Conservation (phyloP, 1,140 invertebrate genomes). For the Dreissena rostriformis region DNA sequence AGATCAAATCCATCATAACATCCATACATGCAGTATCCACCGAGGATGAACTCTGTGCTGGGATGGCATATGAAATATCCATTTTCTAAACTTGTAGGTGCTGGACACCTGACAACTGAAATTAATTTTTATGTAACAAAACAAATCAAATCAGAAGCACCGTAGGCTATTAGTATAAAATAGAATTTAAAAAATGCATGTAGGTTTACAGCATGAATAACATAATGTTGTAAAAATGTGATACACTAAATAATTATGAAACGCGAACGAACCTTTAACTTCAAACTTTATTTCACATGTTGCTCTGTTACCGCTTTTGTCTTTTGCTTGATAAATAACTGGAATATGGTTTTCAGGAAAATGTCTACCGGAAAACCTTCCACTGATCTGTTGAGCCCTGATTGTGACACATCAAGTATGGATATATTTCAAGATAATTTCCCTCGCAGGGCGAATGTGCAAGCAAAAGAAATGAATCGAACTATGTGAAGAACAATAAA, state of each 20-base stretch:
- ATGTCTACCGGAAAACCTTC: neutral
- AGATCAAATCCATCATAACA: slow-evolving; percentile 46
- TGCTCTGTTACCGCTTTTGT: slow-evolving; percentile 12
- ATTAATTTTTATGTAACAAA: too few species aligned
- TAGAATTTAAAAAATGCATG: too few species aligned
- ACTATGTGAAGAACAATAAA: too few species aligned
- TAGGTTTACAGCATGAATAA: too few species aligned
- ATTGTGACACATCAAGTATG: too few species aligned
- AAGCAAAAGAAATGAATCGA: too few species aligned
- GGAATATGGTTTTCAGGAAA: neutral
- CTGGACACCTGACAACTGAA: slow-evolving; percentile 25
- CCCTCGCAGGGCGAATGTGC: too few species aligned
- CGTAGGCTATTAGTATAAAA: too few species aligned
- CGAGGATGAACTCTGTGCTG: slow-evolving; percentile 10
- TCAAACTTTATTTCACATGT: neutral
- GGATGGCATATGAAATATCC: slow-evolving; percentile 34
- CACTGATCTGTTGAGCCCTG: slow-evolving; percentile 3
- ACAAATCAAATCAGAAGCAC: too few species aligned
- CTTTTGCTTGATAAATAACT: slow-evolving; percentile 18
- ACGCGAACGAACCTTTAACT: neutral
- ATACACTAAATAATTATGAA: neutral
- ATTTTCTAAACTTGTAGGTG: slow-evolving; percentile 1
- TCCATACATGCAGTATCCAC: slow-evolving; percentile 16
- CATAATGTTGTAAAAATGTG: too few species aligned
- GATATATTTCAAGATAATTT: too few species aligned